A percentile compares a stretch with the other conserved stretches of the same genome.
phyloP scores from a whole-genome alignment of 1,140 invertebrate species.

The Ditylenchus dipsaci region DNA sequence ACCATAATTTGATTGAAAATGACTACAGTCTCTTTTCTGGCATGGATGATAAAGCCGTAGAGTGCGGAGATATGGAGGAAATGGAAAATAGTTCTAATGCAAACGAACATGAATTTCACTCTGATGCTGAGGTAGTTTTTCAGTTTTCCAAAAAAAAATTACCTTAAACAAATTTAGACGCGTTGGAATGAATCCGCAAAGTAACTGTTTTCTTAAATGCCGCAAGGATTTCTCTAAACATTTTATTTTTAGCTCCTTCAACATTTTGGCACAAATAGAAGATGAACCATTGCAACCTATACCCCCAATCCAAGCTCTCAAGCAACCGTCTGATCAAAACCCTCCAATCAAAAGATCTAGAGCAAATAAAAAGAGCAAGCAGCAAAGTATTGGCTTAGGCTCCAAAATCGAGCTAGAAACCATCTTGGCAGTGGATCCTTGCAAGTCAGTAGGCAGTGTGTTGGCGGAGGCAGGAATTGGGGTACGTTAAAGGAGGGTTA shows the following conservation, averaged over 20 bases:
- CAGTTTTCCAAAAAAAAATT: background rate
- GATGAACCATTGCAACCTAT: background rate
- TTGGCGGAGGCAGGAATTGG: conserved; percentile 27
- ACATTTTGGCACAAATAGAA: background rate
- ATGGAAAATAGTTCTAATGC: background rate
- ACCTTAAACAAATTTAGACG: too few species aligned
- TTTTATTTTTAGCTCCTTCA: conserved; percentile 1
- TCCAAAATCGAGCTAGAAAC: background rate
- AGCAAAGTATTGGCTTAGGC: background rate
- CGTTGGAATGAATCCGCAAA: too few species aligned
- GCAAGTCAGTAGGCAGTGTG: conserved; percentile 15
- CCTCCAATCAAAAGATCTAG: background rate
- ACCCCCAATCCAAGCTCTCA: background rate
- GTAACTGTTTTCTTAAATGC: too few species aligned
- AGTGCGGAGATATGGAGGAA: background rate
- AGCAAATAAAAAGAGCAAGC: background rate
- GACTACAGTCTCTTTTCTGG: background rate
- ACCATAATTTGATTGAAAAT: conserved; percentile 1
- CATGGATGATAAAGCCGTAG: background rate
- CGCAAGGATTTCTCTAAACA: background rate
- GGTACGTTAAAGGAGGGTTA: too few species aligned
- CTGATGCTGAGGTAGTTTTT: conserved; percentile 4
- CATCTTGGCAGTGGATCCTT: background rate
- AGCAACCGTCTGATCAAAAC: background rate
- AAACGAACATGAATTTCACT: conserved; percentile 9